These are phyloP conservation scores for Schizotus pectinicornis DNA, from an alignment of 2,888 invertebrate genomes.

Conservation along the genomic window DNA sequence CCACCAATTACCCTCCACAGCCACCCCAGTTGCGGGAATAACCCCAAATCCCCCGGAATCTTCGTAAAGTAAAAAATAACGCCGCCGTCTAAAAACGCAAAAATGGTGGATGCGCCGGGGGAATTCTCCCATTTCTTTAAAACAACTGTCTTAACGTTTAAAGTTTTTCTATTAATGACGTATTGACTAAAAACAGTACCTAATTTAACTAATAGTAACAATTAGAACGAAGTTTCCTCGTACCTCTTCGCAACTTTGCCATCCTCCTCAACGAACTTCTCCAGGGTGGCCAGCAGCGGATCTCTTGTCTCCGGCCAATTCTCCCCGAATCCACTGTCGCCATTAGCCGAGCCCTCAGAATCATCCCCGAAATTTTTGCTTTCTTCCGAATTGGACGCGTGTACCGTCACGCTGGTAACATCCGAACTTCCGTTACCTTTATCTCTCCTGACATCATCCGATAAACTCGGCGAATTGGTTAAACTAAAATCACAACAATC, in stretches of 20 bases:
- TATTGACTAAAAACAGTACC: no score
- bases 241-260: background rate
- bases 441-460: background rate
- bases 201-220: no score
- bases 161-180: no score
- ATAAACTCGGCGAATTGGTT: background rate
- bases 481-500: background rate
- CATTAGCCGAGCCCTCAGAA: background rate
- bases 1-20: no score
- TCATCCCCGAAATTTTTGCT: background rate
- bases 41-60: no score
- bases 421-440: background rate
- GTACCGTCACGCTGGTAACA: background rate
- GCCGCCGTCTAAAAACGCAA: no score
- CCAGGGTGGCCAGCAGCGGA: background rate
- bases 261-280: background rate
- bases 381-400: background rate
- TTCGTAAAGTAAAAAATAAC: no score
- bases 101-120: no score
- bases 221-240: background rate
- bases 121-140: no score
- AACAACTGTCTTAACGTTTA: no score
- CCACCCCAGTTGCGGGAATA: no score
- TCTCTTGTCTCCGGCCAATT: background rate
- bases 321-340: background rate